Base-by-base conservation (phyloP, 2,797 vertebrate species). In the Myiotriccus ornatus region DNA sequence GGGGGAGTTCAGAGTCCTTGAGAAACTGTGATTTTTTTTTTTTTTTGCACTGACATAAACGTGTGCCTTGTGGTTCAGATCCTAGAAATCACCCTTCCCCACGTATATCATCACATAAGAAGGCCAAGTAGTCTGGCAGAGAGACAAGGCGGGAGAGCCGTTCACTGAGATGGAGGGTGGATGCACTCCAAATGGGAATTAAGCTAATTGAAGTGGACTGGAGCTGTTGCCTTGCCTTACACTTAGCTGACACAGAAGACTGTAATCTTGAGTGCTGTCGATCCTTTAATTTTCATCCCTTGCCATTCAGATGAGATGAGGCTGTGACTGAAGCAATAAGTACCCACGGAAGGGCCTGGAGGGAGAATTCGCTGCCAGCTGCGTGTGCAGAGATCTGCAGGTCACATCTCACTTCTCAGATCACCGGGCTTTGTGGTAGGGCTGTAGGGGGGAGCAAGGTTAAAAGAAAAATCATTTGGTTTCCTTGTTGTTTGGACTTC, bases 121-220 rank as follows among this genome's bases (percentile, higher is more conserved):
- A 81, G n/a, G 56, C 76, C 59, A 43, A 53, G 69, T 21, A 62
- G 30, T 37, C 77, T 86, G 92, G 56, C 75, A 94, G 64, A 69
- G 59, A 93, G 67, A 57, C 75, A 85, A 57, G 18, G 57, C 55
- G 32, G 53, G 28, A 64, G 69, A 79, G 55, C 69, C 1, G 0
- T 53, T 87, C 57, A 27, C 68, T 52, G 85, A 67, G 59, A 39
- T 37, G 52, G 25, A 91, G 49, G 55, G 50, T 93, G 64, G 81
- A 73, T 80, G 71, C 64, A 41, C 71, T 90, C 89, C 86, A 93
- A 64, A 87, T 77, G 56, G 70, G 86, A 94, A 92, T 89, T 90
- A 90, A 87, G 67, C 60, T 89, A 87, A 90, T 28, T 79, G 84
- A 93, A 88, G 78, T 83, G 84, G 83, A 90, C 83, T 86, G 22